Evolutionary conservation across 2,113 vertebrate genomes (phyloP).

Genomic region (Jacana jacana): DNA sequence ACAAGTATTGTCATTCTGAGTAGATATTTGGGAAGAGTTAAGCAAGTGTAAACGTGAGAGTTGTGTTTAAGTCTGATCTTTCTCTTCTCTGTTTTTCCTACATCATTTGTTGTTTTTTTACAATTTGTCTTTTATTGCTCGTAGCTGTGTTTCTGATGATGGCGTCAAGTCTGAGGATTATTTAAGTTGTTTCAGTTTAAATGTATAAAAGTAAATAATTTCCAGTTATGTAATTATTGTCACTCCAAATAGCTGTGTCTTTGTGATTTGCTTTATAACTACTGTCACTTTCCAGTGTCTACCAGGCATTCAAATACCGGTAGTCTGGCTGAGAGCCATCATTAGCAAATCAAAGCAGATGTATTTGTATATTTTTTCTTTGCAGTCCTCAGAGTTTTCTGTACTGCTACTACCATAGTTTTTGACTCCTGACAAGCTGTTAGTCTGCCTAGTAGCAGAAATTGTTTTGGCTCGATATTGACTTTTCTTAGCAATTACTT

Average conservation of each 20-base stretch:
- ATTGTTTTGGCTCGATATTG: not conserved
- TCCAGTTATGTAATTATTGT: slow-evolving; percentile 36
- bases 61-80: not conserved
- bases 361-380: not conserved
- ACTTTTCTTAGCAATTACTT: not conserved
- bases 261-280: not conserved
- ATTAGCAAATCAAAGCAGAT: slow-evolving; percentile 54
- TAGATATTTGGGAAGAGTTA: not conserved
- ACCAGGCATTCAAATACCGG: not conserved
- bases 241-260: slow-evolving; percentile 11
- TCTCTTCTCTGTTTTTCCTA: not conserved
- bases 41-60: not conserved
- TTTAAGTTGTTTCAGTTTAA: slow-evolving; percentile 27
- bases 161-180: not conserved
- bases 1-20: not conserved
- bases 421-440: not conserved
- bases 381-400: not conserved
- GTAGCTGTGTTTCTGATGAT: not conserved
- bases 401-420: not conserved
- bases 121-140: not conserved
- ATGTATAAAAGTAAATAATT: slow-evolving; percentile 47
- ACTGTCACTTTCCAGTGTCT: slow-evolving; percentile 23
- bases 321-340: not conserved
- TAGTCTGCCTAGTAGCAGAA: not conserved
- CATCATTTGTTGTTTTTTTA: not conserved